phyloP scores from a whole-genome alignment of 2,113 vertebrate genomes.

The Cavia porcellus region DNA sequence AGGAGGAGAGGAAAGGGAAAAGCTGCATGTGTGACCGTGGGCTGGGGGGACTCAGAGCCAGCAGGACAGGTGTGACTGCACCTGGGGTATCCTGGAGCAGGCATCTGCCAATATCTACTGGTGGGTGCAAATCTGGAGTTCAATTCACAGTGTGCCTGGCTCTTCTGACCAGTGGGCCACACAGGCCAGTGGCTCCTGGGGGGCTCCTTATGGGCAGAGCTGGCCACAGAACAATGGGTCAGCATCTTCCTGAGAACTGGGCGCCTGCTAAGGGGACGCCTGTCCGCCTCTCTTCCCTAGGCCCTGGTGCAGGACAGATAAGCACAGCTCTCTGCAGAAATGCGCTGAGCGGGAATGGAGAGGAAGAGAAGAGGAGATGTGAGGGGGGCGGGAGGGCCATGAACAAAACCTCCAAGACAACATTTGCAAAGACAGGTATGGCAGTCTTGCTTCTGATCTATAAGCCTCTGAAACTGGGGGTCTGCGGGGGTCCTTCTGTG shows the following conservation, averaged over 20 bases:
- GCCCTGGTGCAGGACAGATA: not conserved
- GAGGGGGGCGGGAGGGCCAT: fast-evolving
- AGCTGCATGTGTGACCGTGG: fast-evolving
- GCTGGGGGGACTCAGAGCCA: fast-evolving
- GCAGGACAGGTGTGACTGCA: fast-evolving
- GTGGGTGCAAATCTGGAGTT: fast-evolving
- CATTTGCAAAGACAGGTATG: not conserved
- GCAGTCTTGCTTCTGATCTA: slow-evolving; percentile 62
- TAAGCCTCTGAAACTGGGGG: slow-evolving; percentile 71
- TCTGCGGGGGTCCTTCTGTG: slow-evolving; percentile 58
- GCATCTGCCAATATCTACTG: not conserved
- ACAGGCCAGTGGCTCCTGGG: fast-evolving
- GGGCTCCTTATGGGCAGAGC: not conserved
- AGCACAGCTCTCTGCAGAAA: slow-evolving; percentile 32
- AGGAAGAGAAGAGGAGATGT: not conserved
- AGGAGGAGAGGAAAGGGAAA: too few relatives aligned
- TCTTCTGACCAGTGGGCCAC: fast-evolving
- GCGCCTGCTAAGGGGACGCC: slow-evolving; percentile 18
- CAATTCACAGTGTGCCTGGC: fast-evolving
- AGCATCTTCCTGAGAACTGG: not conserved
- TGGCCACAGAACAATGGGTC: not conserved
- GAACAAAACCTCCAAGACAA: slow-evolving; percentile 28
- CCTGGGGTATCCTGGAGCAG: fast-evolving
- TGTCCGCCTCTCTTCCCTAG: slow-evolving; percentile 19
- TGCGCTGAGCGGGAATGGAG: not conserved